These are phyloP conservation scores for Corella eumyota DNA, from an alignment of 23 tunicate species.

Conservation along the genomic window DNA sequence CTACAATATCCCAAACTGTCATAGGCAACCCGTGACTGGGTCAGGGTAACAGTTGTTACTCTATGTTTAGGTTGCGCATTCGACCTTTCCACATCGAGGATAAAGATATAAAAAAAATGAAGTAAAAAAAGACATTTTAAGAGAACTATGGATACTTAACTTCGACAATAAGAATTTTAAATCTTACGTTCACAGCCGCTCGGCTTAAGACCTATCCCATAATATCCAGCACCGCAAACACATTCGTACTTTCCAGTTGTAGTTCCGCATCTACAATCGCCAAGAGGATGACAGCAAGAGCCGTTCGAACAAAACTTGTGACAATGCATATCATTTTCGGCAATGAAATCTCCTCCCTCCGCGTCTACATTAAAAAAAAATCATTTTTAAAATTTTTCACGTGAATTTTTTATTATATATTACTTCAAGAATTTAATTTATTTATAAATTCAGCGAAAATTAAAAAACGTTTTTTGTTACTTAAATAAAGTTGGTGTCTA, in stretches of 20 bases:
- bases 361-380: slow-evolving; percentile 45
- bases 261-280: slow-evolving; percentile 86
- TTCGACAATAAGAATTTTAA: not conserved
- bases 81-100: too few species aligned
- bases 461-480: too few species aligned
- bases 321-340: slow-evolving; percentile 47
- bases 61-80: too few species aligned
- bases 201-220: slow-evolving; percentile 50
- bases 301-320: slow-evolving; percentile 39
- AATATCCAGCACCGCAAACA: slow-evolving; percentile 79
- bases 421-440: not conserved
- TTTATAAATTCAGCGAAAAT: too few species aligned
- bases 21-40: too few species aligned
- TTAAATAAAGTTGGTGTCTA: too few species aligned
- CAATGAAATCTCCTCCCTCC: slow-evolving; percentile 56
- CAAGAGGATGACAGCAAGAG: slow-evolving; percentile 63
- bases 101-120: not conserved
- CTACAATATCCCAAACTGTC: too few species aligned
- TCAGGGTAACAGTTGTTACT: too few species aligned
- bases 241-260: slow-evolving; percentile 89
- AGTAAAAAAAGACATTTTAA: not conserved
- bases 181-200: slow-evolving; percentile 52
- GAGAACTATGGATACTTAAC: not conserved
- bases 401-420: not conserved
- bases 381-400: not conserved